These are phyloP conservation scores for Mesoclemmys tuberculata DNA, from an alignment of 2,113 vertebrate species.

Conservation along the genomic window DNA sequence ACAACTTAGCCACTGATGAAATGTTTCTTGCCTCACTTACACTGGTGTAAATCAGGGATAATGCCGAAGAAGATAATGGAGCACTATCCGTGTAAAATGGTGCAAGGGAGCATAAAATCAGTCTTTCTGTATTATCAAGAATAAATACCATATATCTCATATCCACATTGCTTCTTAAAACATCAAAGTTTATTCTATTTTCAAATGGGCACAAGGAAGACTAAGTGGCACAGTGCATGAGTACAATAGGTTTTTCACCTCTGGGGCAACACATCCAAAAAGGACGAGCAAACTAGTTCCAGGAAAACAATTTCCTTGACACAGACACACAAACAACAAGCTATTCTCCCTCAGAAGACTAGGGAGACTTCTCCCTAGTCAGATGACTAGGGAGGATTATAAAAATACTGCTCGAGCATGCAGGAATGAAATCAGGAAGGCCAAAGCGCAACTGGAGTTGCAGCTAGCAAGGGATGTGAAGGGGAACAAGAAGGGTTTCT, in stretches of 20 bases:
- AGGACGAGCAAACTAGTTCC: neutral
- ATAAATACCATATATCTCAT: neutral
- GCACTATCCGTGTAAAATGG: neutral
- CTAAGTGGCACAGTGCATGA: neutral
- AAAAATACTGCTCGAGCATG: too few relatives aligned
- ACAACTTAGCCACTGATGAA: neutral
- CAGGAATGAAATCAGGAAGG: too few relatives aligned
- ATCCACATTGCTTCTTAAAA: neutral
- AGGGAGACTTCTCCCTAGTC: too few relatives aligned
- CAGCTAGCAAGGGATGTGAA: too few relatives aligned
- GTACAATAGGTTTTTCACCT: neutral
- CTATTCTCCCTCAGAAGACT: neutral
- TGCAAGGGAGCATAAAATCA: neutral
- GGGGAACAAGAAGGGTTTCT: too few relatives aligned
- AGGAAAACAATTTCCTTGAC: neutral
- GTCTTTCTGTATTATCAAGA: neutral
- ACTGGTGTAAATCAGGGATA: neutral
- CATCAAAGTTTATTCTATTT: neutral
- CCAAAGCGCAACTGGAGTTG: too few relatives aligned
- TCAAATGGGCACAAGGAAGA: neutral
- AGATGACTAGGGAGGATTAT: too few relatives aligned
- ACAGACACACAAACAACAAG: neutral
- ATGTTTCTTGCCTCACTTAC: neutral
- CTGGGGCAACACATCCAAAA: rapidly evolving
- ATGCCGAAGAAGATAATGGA: neutral